Percentiles rank a stretch among this genome's conserved stretches.
phyloP scores from a whole-genome alignment of 2,797 vertebrate species.

The Microhierax caerulescens region DNA sequence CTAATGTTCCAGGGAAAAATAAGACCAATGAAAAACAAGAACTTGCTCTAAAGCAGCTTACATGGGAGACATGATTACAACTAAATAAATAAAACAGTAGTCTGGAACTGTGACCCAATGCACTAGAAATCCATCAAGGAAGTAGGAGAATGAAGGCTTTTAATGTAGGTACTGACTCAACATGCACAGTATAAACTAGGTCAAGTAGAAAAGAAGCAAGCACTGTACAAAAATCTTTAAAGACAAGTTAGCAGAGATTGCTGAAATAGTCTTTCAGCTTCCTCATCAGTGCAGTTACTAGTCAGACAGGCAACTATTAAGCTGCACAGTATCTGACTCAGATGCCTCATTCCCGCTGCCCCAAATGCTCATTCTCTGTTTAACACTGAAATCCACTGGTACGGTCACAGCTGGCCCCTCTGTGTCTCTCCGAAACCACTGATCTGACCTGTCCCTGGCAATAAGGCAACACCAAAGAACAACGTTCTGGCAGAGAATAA shows the following conservation, averaged over 20 bases:
- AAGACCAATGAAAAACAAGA: background rate
- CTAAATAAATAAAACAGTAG: background rate
- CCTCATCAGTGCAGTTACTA: background rate
- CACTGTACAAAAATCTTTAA: background rate
- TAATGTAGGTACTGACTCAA: background rate
- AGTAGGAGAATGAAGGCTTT: background rate
- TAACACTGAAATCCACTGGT: background rate
- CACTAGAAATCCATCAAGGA: conserved; percentile 19
- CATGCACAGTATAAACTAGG: conserved; percentile 19
- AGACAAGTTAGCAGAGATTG: conserved; percentile 13
- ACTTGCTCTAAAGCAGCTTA: background rate
- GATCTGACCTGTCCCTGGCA: background rate
- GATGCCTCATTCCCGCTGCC: background rate
- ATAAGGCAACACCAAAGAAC: background rate
- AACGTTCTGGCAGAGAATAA: background rate
- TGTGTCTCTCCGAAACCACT: background rate
- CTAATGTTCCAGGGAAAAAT: background rate
- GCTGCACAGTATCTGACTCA: background rate
- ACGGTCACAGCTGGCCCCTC: background rate
- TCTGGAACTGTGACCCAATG: conserved; percentile 14
- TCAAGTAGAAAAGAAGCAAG: conserved; percentile 41
- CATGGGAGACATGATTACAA: background rate
- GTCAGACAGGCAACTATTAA: background rate
- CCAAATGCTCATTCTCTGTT: background rate
- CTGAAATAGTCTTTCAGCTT: background rate